phyloP scores from a whole-genome alignment of 2,888 invertebrate genomes.

The Dendrolimus houi region DNA sequence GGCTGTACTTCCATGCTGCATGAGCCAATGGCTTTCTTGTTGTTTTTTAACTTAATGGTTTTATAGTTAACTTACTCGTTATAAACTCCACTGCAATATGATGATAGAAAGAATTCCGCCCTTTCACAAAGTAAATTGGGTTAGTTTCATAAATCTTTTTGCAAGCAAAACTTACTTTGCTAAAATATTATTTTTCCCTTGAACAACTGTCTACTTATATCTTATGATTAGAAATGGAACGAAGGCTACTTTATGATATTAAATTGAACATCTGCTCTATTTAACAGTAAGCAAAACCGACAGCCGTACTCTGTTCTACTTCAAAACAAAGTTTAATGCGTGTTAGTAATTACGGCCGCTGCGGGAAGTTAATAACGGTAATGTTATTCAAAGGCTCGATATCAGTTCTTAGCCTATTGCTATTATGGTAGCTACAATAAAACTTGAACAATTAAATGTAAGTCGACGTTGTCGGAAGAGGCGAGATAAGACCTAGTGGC shows the following conservation, averaged over 20 bases:
- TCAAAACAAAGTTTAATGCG: not conserved
- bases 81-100: slow-evolving; percentile 22
- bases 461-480: slow-evolving; percentile 54
- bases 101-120: slow-evolving; percentile 9
- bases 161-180: not conserved
- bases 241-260: not conserved
- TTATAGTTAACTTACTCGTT: slow-evolving; percentile 29
- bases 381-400: slow-evolving; percentile 39
- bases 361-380: slow-evolving; percentile 19
- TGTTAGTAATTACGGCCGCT: not conserved
- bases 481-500: slow-evolving; percentile 62
- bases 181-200: not conserved
- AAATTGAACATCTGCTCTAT: not conserved
- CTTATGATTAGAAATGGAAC: not conserved
- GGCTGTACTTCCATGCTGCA: slow-evolving; percentile 49
- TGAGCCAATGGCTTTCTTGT: slow-evolving; percentile 34
- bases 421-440: slow-evolving; percentile 62
- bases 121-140: not conserved
- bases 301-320: not conserved
- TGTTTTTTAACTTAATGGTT: slow-evolving; percentile 45
- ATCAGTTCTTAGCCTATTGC: slow-evolving; percentile 49
- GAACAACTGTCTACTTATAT: not conserved
- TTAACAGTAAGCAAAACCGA: not conserved
- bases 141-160: not conserved
- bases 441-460: slow-evolving; percentile 73